Conservation (phyloP, 2,113 vertebrate genomes). For the Phoxinus phoxinus region DNA sequence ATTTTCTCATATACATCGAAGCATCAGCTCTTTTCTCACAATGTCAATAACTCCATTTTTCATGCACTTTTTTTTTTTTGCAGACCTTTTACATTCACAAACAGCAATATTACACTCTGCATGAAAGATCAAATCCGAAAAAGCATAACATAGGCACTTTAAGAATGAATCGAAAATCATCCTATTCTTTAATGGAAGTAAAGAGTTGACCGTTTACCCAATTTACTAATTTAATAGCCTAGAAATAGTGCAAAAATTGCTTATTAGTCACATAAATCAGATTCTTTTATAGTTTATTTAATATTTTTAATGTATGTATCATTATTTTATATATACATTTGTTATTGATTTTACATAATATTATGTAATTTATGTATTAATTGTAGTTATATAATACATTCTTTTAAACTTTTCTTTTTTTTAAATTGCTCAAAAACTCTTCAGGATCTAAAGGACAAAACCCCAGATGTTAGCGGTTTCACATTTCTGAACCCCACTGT, state of each 20-base stretch:
- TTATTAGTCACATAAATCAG: neutral
- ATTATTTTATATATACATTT: neutral
- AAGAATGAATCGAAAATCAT: too few species aligned
- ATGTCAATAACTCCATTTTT: too few species aligned
- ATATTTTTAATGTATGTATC: neutral
- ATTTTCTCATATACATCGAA: too few species aligned
- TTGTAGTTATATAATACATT: neutral
- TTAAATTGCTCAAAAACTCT: neutral
- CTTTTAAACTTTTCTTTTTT: neutral
- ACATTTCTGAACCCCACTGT: neutral
- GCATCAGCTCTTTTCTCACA: too few species aligned
- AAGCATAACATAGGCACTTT: too few species aligned
- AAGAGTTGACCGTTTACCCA: neutral
- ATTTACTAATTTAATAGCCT: neutral
- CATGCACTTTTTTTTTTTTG: too few species aligned
- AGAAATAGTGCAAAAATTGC: neutral
- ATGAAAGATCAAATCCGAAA: too few species aligned
- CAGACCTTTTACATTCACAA: too few species aligned
- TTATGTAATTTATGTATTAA: neutral
- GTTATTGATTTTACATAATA: neutral
- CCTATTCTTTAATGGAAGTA: neutral
- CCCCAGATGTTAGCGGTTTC: neutral
- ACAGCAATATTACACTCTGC: too few species aligned
- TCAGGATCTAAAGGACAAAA: neutral
- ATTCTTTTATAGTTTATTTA: neutral